Conservation (phyloP, 2,888 invertebrate species). For the Xestia ashworthii region DNA sequence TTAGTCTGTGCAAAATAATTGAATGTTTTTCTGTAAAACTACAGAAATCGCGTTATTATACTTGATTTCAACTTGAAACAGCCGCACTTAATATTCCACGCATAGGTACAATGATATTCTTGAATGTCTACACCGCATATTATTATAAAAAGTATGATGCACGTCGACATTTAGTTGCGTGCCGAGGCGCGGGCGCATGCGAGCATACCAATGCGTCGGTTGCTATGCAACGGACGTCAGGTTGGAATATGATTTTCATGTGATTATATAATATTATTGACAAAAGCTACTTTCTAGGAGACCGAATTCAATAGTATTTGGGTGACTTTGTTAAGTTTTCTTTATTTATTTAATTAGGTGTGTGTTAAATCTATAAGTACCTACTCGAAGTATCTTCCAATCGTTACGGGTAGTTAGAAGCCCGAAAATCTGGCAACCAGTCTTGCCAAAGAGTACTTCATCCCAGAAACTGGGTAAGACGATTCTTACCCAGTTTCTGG, state of each 20-base stretch:
- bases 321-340: neutral
- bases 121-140: slow-evolving; percentile 58
- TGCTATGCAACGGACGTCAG: slow-evolving; percentile 60
- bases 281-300: neutral
- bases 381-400: neutral
- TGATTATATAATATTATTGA: slow-evolving; percentile 11
- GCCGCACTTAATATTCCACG: slow-evolving; percentile 55
- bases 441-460: neutral
- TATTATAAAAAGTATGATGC: slow-evolving; percentile 64
- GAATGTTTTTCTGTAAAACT: neutral
- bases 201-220: slow-evolving; percentile 62
- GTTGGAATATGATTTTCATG: slow-evolving; percentile 50
- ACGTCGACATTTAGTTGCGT: slow-evolving; percentile 63
- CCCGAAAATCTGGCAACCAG: neutral
- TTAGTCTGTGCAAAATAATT: neutral
- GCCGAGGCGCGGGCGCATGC: slow-evolving; percentile 51
- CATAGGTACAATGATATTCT: slow-evolving; percentile 52
- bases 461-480: too few species aligned
- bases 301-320: neutral
- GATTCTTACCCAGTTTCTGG: neutral
- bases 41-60: neutral
- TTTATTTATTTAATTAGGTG: neutral
- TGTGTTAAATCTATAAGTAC: neutral
- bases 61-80: neutral
- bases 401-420: neutral